phyloP scores from a whole-genome alignment of 2,888 invertebrate genomes.

The Pyrrhosoma nymphula region DNA sequence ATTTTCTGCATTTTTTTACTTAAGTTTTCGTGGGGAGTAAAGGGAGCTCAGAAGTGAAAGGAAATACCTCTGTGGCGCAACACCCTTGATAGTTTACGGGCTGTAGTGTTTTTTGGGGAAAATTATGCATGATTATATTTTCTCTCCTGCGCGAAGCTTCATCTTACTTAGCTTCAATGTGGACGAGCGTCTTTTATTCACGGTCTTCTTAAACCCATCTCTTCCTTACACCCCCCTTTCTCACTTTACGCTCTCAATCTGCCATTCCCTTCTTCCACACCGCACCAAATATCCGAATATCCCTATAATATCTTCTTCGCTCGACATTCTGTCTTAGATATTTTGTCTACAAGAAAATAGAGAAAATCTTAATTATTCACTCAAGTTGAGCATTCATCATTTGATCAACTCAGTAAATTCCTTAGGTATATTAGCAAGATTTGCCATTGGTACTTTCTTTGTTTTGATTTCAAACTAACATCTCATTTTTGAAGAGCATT shows the following conservation, averaged over 20 bases:
- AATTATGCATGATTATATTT: background rate
- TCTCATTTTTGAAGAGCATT: no score
- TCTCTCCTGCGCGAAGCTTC: background rate
- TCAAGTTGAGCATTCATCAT: no score
- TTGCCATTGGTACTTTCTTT: no score
- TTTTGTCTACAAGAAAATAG: no score
- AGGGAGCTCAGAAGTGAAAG: background rate
- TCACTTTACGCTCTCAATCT: background rate
- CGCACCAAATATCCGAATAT: no score
- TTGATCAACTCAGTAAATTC: no score
- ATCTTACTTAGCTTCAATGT: background rate
- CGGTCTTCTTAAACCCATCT: background rate
- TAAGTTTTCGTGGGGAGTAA: background rate
- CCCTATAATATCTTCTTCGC: no score
- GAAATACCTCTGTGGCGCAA: background rate
- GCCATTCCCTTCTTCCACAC: background rate
- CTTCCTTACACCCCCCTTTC: background rate
- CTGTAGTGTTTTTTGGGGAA: no score
- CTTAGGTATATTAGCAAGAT: no score
- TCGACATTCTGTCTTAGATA: no score
- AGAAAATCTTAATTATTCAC: no score
- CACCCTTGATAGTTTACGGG: background rate
- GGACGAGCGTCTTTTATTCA: background rate
- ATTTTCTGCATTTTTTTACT: background rate
- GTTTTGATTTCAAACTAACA: no score